These are phyloP conservation scores for Acromyrmex heyeri DNA, from an alignment of 1,140 invertebrate species.

Conservation along the genomic window DNA sequence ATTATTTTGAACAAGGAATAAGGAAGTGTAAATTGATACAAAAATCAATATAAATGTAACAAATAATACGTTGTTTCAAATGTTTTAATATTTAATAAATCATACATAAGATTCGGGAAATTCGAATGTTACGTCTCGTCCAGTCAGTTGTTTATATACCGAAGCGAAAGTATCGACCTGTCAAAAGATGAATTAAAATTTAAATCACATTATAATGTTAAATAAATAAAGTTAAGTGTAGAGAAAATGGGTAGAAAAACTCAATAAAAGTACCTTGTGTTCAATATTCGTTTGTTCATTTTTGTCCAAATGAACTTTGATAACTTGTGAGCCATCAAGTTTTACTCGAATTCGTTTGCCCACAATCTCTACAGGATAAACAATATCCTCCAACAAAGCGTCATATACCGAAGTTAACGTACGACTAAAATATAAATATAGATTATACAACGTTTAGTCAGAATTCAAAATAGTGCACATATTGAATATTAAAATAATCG, in stretches of 20 bases:
- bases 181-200: slow-evolving; percentile 81
- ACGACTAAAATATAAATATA: slow-evolving; percentile 88
- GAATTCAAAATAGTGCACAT: not conserved
- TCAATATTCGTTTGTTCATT: slow-evolving; percentile 99
- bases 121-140: slow-evolving; percentile 99
- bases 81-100: slow-evolving; percentile 86
- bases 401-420: slow-evolving; percentile 99
- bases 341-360: slow-evolving; percentile 99
- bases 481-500: not conserved
- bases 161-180: slow-evolving; percentile 99
- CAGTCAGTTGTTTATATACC: slow-evolving; percentile 99
- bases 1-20: not conserved
- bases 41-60: not conserved
- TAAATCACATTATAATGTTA: not conserved
- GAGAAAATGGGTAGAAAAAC: not conserved
- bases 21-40: not conserved
- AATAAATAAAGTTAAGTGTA: not conserved
- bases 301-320: slow-evolving; percentile 99
- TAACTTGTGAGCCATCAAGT: slow-evolving; percentile 97
- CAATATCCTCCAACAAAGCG: slow-evolving; percentile 98
- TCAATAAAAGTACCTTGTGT: slow-evolving; percentile 93
- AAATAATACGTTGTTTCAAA: slow-evolving; percentile 64
- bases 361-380: slow-evolving; percentile 99
- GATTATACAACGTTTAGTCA: not conserved
- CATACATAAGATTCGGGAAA: slow-evolving; percentile 99